phyloP scores from a whole-genome alignment of 2,888 invertebrate genomes.

The Cylloceria caligata region DNA sequence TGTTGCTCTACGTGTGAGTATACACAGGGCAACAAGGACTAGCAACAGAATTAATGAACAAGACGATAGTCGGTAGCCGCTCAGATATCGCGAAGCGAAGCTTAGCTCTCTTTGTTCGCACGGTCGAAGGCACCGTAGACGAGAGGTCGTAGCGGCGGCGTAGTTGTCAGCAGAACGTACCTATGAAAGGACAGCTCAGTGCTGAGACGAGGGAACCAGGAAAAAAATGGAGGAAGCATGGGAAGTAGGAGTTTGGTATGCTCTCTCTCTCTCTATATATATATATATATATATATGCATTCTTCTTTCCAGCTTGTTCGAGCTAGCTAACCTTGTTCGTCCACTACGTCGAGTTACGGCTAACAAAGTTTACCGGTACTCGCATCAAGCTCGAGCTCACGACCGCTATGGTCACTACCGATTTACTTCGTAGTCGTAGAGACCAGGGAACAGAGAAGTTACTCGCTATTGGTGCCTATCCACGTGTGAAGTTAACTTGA shows the following conservation, averaged over 20 bases:
- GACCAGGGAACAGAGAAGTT: not conserved
- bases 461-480: slow-evolving; percentile 27
- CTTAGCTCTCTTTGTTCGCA: not conserved
- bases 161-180: not conserved
- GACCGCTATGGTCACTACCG: slow-evolving; percentile 41
- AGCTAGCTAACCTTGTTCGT: slow-evolving; percentile 51
- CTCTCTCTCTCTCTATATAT: not conserved
- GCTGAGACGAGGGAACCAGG: not conserved
- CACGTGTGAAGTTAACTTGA: slow-evolving; percentile 47
- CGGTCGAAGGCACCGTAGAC: not conserved
- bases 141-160: not conserved
- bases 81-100: too few species aligned
- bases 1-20: too few species aligned
- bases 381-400: slow-evolving; percentile 37
- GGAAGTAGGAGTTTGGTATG: not conserved
- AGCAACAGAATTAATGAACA: too few species aligned
- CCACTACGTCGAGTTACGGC: slow-evolving; percentile 55
- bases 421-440: slow-evolving; percentile 39
- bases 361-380: slow-evolving; percentile 61
- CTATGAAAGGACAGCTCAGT: not conserved
- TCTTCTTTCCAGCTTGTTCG: slow-evolving; percentile 8
- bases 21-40: too few species aligned
- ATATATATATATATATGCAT: not conserved
- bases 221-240: not conserved
- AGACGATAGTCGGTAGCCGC: too few species aligned